Conservation (phyloP, 2,797 vertebrate genomes). For the Sebastes glaucus region DNA sequence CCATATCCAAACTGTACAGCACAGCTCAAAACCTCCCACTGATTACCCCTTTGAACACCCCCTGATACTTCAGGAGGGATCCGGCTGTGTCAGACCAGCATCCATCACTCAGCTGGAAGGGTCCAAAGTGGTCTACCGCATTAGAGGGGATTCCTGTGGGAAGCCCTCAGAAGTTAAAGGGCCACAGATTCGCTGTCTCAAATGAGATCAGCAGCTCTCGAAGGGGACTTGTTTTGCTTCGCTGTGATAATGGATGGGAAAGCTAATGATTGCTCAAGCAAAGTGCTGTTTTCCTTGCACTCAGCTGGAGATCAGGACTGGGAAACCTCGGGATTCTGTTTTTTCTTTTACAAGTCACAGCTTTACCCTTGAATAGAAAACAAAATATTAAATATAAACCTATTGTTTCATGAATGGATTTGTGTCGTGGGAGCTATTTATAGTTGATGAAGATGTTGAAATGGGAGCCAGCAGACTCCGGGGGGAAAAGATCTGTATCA, state of each 20-base stretch:
- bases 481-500: slow-evolving; percentile 60
- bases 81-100: slow-evolving; percentile 41
- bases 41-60: slow-evolving; percentile 27
- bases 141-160: slow-evolving; percentile 61
- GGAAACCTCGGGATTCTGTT: background rate
- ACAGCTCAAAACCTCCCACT: slow-evolving; percentile 18
- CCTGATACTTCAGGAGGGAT: slow-evolving; percentile 4
- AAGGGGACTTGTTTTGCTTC: slow-evolving; percentile 51
- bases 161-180: slow-evolving; percentile 61
- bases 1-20: background rate
- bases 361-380: slow-evolving; percentile 23
- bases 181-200: slow-evolving; percentile 33
- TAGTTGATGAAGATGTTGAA: slow-evolving; percentile 44
- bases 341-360: background rate
- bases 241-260: slow-evolving; percentile 42
- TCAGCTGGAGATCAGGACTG: background rate
- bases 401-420: slow-evolving; percentile 31
- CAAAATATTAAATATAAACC: slow-evolving; percentile 17
- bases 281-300: slow-evolving; percentile 26
- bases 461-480: slow-evolving; percentile 37
- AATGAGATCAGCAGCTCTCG: slow-evolving; percentile 57
- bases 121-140: slow-evolving; percentile 48
- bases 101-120: slow-evolving; percentile 63
- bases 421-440: slow-evolving; percentile 39
- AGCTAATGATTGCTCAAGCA: slow-evolving; percentile 23